Conservation (phyloP, 2,888 invertebrate species). For the Apodemia zela region DNA sequence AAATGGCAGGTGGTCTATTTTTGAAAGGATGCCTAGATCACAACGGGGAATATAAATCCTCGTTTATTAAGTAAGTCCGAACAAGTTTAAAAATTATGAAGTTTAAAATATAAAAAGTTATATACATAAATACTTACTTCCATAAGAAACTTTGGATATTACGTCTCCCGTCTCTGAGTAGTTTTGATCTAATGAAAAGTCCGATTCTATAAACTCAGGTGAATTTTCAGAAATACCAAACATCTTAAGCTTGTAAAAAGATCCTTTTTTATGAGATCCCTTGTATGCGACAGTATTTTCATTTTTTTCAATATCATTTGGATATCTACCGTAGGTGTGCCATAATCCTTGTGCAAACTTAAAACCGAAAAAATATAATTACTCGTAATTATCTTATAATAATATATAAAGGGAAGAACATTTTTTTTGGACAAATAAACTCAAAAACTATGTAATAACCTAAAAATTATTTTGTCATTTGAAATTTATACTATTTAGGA, state of each 20-base stretch:
- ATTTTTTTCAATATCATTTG: background rate
- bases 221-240: background rate
- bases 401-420: too few species aligned
- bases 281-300: background rate
- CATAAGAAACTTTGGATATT: background rate
- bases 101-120: too few species aligned
- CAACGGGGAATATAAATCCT: too few species aligned
- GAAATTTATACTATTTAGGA: too few species aligned
- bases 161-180: background rate
- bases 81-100: too few species aligned
- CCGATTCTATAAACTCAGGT: background rate
- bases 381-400: too few species aligned
- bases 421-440: background rate
- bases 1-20: too few species aligned
- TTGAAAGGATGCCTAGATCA: too few species aligned
- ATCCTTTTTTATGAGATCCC: background rate
- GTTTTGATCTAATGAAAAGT: background rate
- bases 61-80: too few species aligned
- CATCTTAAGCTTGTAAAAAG: background rate
- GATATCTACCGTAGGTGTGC: background rate
- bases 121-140: background rate
- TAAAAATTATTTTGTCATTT: too few species aligned
- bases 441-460: too few species aligned
- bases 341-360: conserved; percentile 3
- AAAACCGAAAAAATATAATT: background rate